Evolutionary conservation across 2,797 vertebrate species (phyloP), one percentile per base, ranked within the genome.

Genomic region (Euthynnus affinis): DNA sequence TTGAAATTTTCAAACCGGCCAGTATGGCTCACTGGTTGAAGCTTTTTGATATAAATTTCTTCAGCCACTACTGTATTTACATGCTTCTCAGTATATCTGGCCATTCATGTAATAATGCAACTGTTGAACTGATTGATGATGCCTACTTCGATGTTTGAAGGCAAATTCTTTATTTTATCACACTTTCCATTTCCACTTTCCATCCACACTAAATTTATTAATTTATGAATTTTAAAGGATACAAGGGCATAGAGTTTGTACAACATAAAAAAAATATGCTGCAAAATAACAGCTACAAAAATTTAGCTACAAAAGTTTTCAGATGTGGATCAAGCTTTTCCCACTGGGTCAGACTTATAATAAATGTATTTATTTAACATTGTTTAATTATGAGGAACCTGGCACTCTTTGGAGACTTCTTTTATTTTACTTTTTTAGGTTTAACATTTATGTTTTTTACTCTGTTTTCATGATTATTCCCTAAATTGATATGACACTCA

Each of bases 1-100:
- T 67, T 72, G 69, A 83, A 87, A 83, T 83, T 62, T 73, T 84
- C 23, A 51, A 80, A 83, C 68, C 80, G 76, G 64, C 78, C 76
- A 83, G 61, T 25, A 49, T 15, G 46, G 46, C 20, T 44, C 76
- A 53, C 63, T 81, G 32, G 46, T 76, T 79, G 52, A 71, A 75
- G 62, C 60, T 81, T 71, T 82, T 75, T 46, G 34, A 51, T 56
- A 34, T n/a, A 6, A 2, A 25, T 82, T 72, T 64, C 32, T 65
- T 61, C 34, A 68, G 66, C 25, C 27, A 48, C 17, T 34, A 25
- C 27, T 29, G 27, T 29, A 5, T 32, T 57, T 32, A 14, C 20
- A 40, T 5, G 9, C 22, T n/a, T 63, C 22, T 74, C 22, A 5
- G 32, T 57, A 58, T 44, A 60, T 68, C 53, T 49, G 6, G n/a